Evolutionary conservation across 2,797 vertebrate species (phyloP).

Genomic region (Buphagus erythrorhynchus): DNA sequence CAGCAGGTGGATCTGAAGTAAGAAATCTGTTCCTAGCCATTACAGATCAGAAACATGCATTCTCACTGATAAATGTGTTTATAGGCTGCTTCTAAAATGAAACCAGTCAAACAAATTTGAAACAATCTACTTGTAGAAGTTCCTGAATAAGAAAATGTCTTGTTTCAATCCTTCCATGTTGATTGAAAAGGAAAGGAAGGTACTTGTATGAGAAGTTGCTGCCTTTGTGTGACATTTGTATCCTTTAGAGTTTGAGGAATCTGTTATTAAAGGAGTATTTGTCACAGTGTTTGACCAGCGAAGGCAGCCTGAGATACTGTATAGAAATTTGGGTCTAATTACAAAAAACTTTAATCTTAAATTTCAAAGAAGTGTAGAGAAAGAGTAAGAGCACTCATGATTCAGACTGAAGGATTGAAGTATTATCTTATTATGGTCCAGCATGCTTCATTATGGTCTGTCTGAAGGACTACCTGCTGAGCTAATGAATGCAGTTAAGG

Average conservation of each 20-base stretch:
- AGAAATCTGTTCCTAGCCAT: neutral
- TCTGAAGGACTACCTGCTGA: neutral
- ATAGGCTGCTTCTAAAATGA: neutral
- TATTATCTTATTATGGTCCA: neutral
- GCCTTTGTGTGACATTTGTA: accelerated
- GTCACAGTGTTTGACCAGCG: neutral
- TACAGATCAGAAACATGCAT: neutral
- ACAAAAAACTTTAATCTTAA: neutral
- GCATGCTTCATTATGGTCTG: neutral
- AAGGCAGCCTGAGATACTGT: neutral
- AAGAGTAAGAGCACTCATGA: neutral
- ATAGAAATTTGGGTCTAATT: neutral
- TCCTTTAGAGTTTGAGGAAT: neutral
- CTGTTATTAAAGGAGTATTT: neutral
- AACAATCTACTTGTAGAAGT: neutral
- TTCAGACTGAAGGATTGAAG: neutral
- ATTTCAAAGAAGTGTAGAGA: neutral
- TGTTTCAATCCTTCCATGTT: neutral
- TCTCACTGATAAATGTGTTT: neutral
- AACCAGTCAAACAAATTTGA: neutral
- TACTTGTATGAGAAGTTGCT: neutral
- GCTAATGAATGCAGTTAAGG: neutral
- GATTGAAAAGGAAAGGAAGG: neutral
- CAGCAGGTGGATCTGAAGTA: neutral
- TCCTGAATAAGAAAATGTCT: neutral